These are phyloP conservation scores for Empis stercorea DNA, from an alignment of 2,888 invertebrate species.

Conservation along the genomic window DNA sequence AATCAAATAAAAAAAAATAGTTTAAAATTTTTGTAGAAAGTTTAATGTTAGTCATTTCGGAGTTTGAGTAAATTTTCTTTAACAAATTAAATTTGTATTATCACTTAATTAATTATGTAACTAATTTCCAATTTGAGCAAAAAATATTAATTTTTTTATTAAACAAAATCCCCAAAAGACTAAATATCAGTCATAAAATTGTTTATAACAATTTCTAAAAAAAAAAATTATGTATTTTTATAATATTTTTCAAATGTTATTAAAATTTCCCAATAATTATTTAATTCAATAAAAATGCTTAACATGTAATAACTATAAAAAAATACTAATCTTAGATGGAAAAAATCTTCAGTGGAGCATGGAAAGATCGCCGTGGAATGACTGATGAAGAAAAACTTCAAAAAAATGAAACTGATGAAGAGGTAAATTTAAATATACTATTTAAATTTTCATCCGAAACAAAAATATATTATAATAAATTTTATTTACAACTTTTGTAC, in stretches of 20 bases:
- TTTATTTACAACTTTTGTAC: too few relatives aligned
- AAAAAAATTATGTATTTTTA: not conserved
- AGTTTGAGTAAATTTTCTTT: too few relatives aligned
- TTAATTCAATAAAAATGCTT: not conserved
- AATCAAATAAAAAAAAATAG: too few relatives aligned
- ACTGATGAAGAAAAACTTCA: constrained; percentile 25
- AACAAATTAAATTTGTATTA: too few relatives aligned
- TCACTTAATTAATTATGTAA: not conserved
- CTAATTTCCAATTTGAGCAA: not conserved
- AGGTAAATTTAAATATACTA: constrained; percentile 10
- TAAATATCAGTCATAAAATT: too few relatives aligned
- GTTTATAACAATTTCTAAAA: too few relatives aligned
- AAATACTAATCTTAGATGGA: constrained; percentile 57
- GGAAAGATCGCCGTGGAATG: constrained; percentile 70
- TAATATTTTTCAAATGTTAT: not conserved
- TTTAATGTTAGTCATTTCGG: too few relatives aligned
- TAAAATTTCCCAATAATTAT: not conserved
- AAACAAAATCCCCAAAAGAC: too few relatives aligned
- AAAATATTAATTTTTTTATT: not conserved
- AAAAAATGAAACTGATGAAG: constrained; percentile 12
- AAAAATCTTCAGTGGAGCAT: constrained; percentile 83
- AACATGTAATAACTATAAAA: not conserved
- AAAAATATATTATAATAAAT: not conserved
- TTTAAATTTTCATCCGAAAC: not conserved
- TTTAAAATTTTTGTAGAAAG: too few relatives aligned